Percentiles rank a stretch among this genome's conserved stretches.
phyloP scores from a whole-genome alignment of 1,140 invertebrate genomes.

The Protaetia brevitarsis region DNA sequence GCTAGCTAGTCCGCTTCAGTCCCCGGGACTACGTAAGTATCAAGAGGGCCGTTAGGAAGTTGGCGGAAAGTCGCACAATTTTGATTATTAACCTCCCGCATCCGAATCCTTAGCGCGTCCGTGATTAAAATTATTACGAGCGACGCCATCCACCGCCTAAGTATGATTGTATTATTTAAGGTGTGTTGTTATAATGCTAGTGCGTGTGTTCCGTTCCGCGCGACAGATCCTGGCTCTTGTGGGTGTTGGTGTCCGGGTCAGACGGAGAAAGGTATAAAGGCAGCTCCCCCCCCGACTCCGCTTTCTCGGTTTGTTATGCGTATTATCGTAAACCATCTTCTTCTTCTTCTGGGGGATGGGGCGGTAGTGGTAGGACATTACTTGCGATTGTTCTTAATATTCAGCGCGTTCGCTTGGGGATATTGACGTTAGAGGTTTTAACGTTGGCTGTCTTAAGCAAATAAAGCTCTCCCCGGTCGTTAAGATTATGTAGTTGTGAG shows the following conservation, averaged over 20 bases:
- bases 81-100: constrained; percentile 12
- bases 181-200: neutral
- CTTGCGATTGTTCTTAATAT: constrained; percentile 14
- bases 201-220: constrained; percentile 10
- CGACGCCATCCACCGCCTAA: neutral
- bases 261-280: neutral
- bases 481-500: neutral
- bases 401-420: constrained; percentile 3
- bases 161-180: constrained; percentile 17
- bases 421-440: constrained; percentile 18
- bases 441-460: neutral
- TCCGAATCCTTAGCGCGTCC: neutral
- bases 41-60: constrained; percentile 10
- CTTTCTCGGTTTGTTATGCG: neutral
- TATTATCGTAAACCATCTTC: constrained; percentile 10
- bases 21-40: too few species aligned
- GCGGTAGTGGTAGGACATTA: neutral
- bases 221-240: too few species aligned
- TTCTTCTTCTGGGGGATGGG: neutral
- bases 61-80: constrained; percentile 10
- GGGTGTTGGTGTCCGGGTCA: neutral
- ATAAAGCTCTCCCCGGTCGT: neutral
- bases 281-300: neutral
- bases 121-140: constrained; percentile 12
- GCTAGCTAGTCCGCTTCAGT: neutral